Base-by-base conservation (phyloP, 2,888 invertebrate genomes). In the Omphaloscelis lunosa region DNA sequence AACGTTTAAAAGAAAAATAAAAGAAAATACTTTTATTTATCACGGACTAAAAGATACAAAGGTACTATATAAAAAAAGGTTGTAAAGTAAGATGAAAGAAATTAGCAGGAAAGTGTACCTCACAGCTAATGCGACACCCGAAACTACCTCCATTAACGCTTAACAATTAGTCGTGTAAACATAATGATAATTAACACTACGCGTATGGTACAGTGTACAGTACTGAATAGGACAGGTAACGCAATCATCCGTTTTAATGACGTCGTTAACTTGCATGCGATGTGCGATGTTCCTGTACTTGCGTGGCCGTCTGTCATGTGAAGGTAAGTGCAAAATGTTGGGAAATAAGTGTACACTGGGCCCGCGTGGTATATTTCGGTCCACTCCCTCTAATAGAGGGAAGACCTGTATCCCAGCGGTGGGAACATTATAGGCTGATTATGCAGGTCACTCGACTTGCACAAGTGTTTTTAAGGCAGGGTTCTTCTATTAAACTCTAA, bases 241-340 rank as follows among this genome's bases (percentile, higher is more conserved):
- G 91, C 87, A 90, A 92, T 94, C 93, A 93, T 93, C 88, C 89
- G 91, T 87, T 91, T 93, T 94, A 94, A 94, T 94, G 93, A 93
- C 90, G 89, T 92, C 92, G 91, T 94, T 93, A 93, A 90, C 92
- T 92, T 92, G 93, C 93, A 91, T 90, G 89, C 76, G 75, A 77
- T 78, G 83, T 77, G 83, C 74, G 72, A 75, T 81, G 83, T 63
- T 80, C 20, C 17, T n/a, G 68, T 80, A 81, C 81, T 70, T 74
- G 84, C 53, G 34, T 56, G 9, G 0, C 6, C 9, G 9, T 61
- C 23, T 45, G 0, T 27, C 17, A 77, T 74, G 62, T 0, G 2
- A 75, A 15, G 7, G 81, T 23, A 48, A 72, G n/a, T 61, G 81
- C 4, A 51, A 67, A 48, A 4, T 74, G 34, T 6, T 48, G 23